phyloP scores from a whole-genome alignment of 2,888 invertebrate genomes.

The Nudaria mundana region DNA sequence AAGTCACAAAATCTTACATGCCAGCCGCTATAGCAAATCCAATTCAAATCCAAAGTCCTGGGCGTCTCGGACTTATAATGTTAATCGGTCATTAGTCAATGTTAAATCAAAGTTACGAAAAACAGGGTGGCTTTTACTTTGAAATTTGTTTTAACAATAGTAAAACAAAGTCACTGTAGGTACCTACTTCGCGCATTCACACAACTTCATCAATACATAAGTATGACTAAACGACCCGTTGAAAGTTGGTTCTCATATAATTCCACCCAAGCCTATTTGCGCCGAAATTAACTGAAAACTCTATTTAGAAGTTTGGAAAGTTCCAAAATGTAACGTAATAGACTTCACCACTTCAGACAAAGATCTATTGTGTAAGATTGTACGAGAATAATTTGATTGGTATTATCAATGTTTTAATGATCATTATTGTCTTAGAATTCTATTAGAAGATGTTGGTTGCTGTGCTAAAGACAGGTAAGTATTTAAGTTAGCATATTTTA shows the following conservation, averaged over 20 bases:
- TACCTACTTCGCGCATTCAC: too few relatives aligned
- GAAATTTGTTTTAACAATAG: slow-evolving; percentile 3
- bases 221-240: slow-evolving; percentile 17
- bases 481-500: too few relatives aligned
- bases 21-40: too few relatives aligned
- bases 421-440: slow-evolving; percentile 17
- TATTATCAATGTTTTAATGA: slow-evolving; percentile 45
- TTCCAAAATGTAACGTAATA: slow-evolving; percentile 60
- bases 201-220: slow-evolving; percentile 16
- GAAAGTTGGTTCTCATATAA: slow-evolving; percentile 27
- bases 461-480: slow-evolving; percentile 6
- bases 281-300: slow-evolving; percentile 61
- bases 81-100: too few relatives aligned
- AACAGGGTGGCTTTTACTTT: not conserved
- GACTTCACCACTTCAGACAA: slow-evolving; percentile 52
- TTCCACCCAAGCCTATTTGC: slow-evolving; percentile 49
- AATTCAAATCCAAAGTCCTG: too few relatives aligned
- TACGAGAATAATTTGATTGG: slow-evolving; percentile 42
- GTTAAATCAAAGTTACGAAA: not conserved
- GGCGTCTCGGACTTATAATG: too few relatives aligned
- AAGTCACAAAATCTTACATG: too few relatives aligned
- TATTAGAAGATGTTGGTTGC: slow-evolving; percentile 10
- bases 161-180: too few relatives aligned
- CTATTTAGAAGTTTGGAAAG: slow-evolving; percentile 61
- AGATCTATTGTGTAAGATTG: slow-evolving; percentile 45